Evolutionary conservation across 2,888 invertebrate species (phyloP), one percentile per base, ranked within the genome.

Genomic region (Cecidostiba fungosa): DNA sequence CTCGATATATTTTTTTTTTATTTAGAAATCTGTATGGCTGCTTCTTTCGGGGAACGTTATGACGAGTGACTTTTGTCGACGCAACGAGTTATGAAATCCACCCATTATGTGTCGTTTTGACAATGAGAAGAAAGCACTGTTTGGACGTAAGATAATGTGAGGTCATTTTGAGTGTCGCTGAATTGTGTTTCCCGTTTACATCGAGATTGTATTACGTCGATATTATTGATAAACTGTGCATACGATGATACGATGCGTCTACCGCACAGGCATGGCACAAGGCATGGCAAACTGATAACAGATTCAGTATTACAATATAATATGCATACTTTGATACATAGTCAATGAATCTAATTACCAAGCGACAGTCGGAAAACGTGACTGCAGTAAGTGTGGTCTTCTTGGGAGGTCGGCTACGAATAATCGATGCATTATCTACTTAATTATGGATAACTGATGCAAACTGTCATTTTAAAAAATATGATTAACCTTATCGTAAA

Each of bases 1-100:
- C 6, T 36, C 50, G 16, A 36, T 12, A 36, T n/a, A 10, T 29
- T 77, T 39, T 69, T 47, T 69, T 69, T 69, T 14, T 54, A 73
- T 76, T 73, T n/a, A 39, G 23, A 23, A 50, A 80, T 72, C 29
- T 43, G 54, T 43, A 14, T 16, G 23, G 39, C 16, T 36, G 66
- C 74, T 69, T 66, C n/a, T 32, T 85, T 82, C 85, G 77, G 80
- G 70, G 78, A 76, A 85, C 23, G 50, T 73, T 39, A 50, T 54
- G 77, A 66, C 59, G 54, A 76, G 78, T n/a, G 72, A 36, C 79
- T 86, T 84, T 84, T 87, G 88, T 84, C 73, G 39, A 79, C 66
- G 59, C 76, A 77, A 77, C 74, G 82, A 82, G 84, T 87, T 87
- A 85, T 84, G 85, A 84, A 76, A 54, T 54, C 62, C 76, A 4